phyloP scores from a whole-genome alignment of 2,888 invertebrate species.

The Aelia acuminata region DNA sequence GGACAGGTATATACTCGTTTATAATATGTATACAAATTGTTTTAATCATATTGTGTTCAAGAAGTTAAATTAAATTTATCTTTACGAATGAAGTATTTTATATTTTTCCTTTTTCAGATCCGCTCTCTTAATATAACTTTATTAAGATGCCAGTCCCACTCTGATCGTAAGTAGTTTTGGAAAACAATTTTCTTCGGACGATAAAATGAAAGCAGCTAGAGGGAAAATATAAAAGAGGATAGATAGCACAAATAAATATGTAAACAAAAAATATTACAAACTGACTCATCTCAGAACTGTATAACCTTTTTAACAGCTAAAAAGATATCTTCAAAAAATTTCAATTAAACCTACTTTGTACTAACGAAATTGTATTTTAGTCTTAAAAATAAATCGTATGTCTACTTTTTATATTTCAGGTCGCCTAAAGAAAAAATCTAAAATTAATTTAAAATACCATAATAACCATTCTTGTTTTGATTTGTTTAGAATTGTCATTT shows the following conservation, averaged over 20 bases:
- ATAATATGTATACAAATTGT: too few species aligned
- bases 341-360: slow-evolving; percentile 14
- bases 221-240: background rate
- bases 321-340: background rate
- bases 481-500: too few species aligned
- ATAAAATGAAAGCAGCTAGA: background rate
- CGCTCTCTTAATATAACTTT: background rate
- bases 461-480: too few species aligned
- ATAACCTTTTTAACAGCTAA: background rate
- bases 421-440: too few species aligned
- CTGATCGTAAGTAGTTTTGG: background rate
- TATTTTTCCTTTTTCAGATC: background rate
- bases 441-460: too few species aligned
- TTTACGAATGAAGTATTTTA: background rate
- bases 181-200: background rate
- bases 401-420: background rate
- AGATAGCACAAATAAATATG: too few species aligned
- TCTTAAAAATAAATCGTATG: background rate
- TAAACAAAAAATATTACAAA: too few species aligned
- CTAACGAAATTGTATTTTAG: background rate
- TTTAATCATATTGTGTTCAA: too few species aligned
- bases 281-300: too few species aligned
- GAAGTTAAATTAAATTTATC: background rate
- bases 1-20: too few species aligned
- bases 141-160: slow-evolving; percentile 4